phyloP scores from a whole-genome alignment of 2,113 vertebrate species.

The Zapornia atra region DNA sequence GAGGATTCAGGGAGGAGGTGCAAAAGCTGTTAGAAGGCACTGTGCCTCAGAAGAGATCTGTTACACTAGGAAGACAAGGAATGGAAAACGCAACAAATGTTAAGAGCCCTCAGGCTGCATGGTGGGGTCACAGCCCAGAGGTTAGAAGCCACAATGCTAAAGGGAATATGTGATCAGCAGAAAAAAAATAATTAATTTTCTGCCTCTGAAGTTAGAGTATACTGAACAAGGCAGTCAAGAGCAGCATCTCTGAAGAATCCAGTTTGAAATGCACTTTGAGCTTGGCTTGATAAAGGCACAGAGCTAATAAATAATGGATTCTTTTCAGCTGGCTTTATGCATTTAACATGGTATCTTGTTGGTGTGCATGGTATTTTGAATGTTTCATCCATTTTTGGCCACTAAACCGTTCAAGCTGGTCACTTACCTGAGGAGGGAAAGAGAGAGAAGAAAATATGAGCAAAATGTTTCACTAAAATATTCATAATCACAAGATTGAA shows the following conservation, averaged over 20 bases:
- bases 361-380: conserved; percentile 1
- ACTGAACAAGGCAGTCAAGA: conserved; percentile 31
- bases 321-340: conserved; percentile 43
- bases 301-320: conserved; percentile 70
- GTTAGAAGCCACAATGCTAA: conserved; percentile 4
- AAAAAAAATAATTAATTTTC: conserved; percentile 8
- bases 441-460: conserved; percentile 23
- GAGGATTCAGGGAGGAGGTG: background rate
- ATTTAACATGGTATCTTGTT: conserved; percentile 48
- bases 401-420: conserved; percentile 37
- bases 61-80: conserved; percentile 3
- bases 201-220: conserved; percentile 20
- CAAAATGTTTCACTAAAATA: conserved; percentile 69
- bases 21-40: background rate
- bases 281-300: conserved; percentile 38
- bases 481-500: conserved; percentile 57
- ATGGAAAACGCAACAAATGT: background rate
- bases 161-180: conserved; percentile 49
- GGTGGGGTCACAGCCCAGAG: conserved; percentile 9
- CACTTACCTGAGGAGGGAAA: conserved; percentile 11
- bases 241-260: conserved; percentile 31
- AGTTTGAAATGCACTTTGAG: conserved; percentile 50
- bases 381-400: conserved; percentile 46
- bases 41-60: background rate
- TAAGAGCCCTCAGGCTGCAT: conserved; percentile 19